Evolutionary conservation across 2,888 invertebrate species (phyloP).

Genomic region (Teleiodes luculella): DNA sequence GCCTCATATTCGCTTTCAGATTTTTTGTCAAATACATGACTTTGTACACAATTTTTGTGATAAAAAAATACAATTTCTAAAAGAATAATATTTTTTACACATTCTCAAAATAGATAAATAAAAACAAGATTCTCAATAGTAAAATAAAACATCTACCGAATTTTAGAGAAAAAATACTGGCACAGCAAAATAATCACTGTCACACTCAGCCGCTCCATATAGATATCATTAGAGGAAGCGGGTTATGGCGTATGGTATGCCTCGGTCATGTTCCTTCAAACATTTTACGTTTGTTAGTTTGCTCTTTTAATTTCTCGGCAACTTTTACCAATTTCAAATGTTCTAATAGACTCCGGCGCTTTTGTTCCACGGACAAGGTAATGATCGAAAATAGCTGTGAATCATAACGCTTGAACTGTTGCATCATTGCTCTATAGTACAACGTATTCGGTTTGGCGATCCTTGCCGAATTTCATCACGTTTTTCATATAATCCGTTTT

Average conservation of each 20-base stretch:
- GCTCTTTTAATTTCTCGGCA: slow-evolving; percentile 58
- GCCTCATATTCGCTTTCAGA: too few relatives aligned
- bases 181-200: slow-evolving; percentile 21
- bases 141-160: too few relatives aligned
- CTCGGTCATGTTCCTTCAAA: slow-evolving; percentile 60
- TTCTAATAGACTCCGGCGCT: not conserved
- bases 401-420: not conserved
- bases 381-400: not conserved
- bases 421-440: not conserved
- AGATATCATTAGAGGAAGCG: slow-evolving; percentile 56
- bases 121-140: too few relatives aligned
- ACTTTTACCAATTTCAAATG: slow-evolving; percentile 36
- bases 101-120: too few relatives aligned
- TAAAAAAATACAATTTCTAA: too few relatives aligned
- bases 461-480: too few relatives aligned
- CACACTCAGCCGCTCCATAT: slow-evolving; percentile 33
- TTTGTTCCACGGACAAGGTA: not conserved
- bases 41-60: too few relatives aligned
- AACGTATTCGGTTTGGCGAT: too few relatives aligned
- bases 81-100: too few relatives aligned
- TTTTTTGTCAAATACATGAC: too few relatives aligned
- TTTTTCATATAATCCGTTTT: too few relatives aligned
- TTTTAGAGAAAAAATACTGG: not conserved
- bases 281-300: slow-evolving; percentile 52
- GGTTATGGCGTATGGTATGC: slow-evolving; percentile 58